A percentile compares a stretch with the other conserved stretches of the same genome.
phyloP scores from a whole-genome alignment of 2,888 invertebrate species.

The Pollenia griseotomentosa region DNA sequence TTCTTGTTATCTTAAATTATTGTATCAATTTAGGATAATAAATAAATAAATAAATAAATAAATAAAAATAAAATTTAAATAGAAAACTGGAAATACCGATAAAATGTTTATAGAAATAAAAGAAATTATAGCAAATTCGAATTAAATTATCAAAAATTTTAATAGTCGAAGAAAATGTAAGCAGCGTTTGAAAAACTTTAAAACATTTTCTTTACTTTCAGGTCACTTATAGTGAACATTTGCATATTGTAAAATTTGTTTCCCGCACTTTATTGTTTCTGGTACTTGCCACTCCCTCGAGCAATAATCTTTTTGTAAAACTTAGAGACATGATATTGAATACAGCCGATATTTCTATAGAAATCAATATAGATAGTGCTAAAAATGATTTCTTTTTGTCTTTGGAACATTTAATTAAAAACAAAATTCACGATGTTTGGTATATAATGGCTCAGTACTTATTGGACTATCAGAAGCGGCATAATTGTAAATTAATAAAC shows the following conservation, averaged over 20 bases:
- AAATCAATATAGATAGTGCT: slow-evolving; percentile 76
- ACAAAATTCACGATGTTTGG: slow-evolving; percentile 81
- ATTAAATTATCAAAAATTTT: too few species aligned
- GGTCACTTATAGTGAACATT: slow-evolving; percentile 76
- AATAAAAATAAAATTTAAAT: too few species aligned
- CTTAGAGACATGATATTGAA: slow-evolving; percentile 74
- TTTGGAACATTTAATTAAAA: slow-evolving; percentile 81
- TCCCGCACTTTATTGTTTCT: slow-evolving; percentile 80
- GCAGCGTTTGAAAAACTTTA: too few species aligned
- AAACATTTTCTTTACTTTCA: slow-evolving; percentile 15
- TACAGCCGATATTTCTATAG: slow-evolving; percentile 62
- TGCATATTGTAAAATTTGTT: slow-evolving; percentile 80
- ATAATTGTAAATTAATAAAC: slow-evolving; percentile 77
- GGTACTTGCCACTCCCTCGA: slow-evolving; percentile 76
- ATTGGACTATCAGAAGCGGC: slow-evolving; percentile 79
- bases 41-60: too few species aligned
- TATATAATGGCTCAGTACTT: slow-evolving; percentile 81
- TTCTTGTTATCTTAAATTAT: too few species aligned
- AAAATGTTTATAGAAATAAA: too few species aligned
- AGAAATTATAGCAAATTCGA: too few species aligned
- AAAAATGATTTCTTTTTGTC: slow-evolving; percentile 80
- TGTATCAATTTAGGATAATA: too few species aligned
- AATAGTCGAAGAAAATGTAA: too few species aligned
- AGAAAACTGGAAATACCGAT: too few species aligned
- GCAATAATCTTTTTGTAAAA: slow-evolving; percentile 76